A percentile compares a stretch with the other conserved stretches of the same genome.
phyloP scores from a whole-genome alignment of 92 coral and sea anemone species.

The Hydrozoanthus gracilis region DNA sequence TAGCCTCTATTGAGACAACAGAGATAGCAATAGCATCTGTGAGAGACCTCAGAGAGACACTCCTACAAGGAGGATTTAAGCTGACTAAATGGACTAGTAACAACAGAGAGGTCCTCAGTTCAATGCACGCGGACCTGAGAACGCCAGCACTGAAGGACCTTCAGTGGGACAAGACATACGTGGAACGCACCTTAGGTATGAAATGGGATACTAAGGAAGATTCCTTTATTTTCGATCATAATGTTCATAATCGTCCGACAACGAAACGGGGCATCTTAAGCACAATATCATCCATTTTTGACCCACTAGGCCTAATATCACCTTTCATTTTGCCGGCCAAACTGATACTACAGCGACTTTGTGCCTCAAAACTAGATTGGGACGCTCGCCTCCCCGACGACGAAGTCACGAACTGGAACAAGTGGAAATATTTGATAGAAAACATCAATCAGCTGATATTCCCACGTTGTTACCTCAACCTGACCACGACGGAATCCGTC shows the following conservation, averaged over 20 bases:
- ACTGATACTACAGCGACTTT: background rate
- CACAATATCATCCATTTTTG: background rate
- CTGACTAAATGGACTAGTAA: background rate
- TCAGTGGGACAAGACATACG: background rate
- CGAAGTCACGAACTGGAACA: background rate
- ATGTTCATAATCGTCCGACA: background rate
- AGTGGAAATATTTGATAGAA: background rate
- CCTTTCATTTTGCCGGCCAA: background rate
- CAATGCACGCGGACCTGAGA: background rate
- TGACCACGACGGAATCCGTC: background rate
- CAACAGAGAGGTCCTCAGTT: background rate
- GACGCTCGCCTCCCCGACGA: background rate
- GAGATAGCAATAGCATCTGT: background rate
- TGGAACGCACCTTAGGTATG: background rate
- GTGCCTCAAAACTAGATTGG: background rate
- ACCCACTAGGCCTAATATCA: background rate
- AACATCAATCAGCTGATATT: background rate
- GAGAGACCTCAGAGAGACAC: background rate
- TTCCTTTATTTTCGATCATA: background rate
- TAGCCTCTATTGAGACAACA: background rate
- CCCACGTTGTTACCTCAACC: background rate
- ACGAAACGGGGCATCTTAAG: background rate
- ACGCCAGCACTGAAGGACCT: background rate
- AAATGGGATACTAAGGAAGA: background rate
- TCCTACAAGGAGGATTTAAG: background rate